Conservation (phyloP, 1,140 invertebrate species). For the Leptoteleia sp. region DNA sequence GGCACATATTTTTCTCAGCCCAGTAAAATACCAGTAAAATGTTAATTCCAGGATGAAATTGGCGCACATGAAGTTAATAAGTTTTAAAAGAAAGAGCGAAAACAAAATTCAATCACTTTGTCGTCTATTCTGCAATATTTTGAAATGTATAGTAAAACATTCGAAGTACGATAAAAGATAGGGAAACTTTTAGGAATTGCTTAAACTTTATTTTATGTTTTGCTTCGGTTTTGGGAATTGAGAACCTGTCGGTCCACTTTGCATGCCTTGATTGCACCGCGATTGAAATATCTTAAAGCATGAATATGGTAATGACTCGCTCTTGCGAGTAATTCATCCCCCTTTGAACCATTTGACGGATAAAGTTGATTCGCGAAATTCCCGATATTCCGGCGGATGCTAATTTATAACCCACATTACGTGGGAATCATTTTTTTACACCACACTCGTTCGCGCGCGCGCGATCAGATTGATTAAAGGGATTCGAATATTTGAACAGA, state of each 20-base stretch:
- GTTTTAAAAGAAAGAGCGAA: too few species aligned
- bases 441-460: neutral
- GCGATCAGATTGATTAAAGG: conserved; percentile 45
- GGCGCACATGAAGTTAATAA: too few species aligned
- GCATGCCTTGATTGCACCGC: conserved; percentile 58
- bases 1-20: too few species aligned
- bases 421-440: conserved; percentile 17
- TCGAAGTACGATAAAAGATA: too few species aligned
- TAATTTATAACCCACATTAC: conserved; percentile 59
- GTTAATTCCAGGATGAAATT: too few species aligned
- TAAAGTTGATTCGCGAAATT: conserved; percentile 53
- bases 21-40: too few species aligned
- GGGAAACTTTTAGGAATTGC: too few species aligned
- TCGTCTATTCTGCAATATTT: too few species aligned
- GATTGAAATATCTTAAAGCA: conserved; percentile 55
- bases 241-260: conserved; percentile 49
- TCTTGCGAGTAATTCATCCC: conserved; percentile 54
- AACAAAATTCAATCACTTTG: too few species aligned
- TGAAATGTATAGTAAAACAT: too few species aligned
- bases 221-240: too few species aligned
- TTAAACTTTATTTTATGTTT: too few species aligned
- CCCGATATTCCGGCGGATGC: conserved; percentile 49
- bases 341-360: conserved; percentile 55
- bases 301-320: conserved; percentile 65
- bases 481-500: conserved; percentile 38